phyloP scores from a whole-genome alignment of 64 coral and sea anemone species.

The Porites lutea region DNA sequence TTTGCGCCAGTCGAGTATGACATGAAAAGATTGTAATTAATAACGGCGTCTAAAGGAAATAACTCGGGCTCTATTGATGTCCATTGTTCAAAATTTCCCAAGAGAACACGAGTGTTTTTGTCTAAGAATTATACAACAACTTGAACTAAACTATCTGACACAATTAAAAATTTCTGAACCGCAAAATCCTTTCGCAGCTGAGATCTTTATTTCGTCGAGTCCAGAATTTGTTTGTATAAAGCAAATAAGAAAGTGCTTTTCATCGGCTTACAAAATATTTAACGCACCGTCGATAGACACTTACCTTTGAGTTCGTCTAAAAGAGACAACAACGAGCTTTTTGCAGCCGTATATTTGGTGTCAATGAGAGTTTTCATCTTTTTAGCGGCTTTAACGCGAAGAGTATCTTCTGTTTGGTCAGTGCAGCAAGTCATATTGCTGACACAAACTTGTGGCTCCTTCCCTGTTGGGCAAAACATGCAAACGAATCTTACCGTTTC shows the following conservation, averaged over 20 bases:
- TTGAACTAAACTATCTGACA: not conserved
- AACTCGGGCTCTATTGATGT: not conserved
- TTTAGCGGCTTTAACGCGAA: conserved; percentile 42
- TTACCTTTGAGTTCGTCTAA: conserved; percentile 78
- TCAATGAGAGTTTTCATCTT: conserved; percentile 59
- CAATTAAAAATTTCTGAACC: conserved; percentile 9
- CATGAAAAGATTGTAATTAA: conserved; percentile 1
- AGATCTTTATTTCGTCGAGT: not conserved
- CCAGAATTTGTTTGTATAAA: conserved; percentile 27
- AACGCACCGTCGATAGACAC: conserved; percentile 25
- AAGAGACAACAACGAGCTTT: conserved; percentile 52
- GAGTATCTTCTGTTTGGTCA: conserved; percentile 50
- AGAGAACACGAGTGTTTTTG: conserved; percentile 15
- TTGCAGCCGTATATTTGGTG: conserved; percentile 58
- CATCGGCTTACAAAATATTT: conserved; percentile 52
- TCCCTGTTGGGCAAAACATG: conserved; percentile 52
- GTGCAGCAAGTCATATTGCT: conserved; percentile 73
- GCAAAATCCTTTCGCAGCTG: conserved; percentile 5
- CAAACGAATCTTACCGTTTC: not conserved
- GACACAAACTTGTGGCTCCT: conserved; percentile 74
- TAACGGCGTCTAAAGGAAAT: conserved; percentile 11
- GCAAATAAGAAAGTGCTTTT: conserved; percentile 49
- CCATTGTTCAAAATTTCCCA: not conserved
- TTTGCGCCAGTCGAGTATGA: not conserved
- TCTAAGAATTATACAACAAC: not conserved